Evolutionary conservation across 1,140 invertebrate genomes (phyloP).

Genomic region (Megathymus violae): DNA sequence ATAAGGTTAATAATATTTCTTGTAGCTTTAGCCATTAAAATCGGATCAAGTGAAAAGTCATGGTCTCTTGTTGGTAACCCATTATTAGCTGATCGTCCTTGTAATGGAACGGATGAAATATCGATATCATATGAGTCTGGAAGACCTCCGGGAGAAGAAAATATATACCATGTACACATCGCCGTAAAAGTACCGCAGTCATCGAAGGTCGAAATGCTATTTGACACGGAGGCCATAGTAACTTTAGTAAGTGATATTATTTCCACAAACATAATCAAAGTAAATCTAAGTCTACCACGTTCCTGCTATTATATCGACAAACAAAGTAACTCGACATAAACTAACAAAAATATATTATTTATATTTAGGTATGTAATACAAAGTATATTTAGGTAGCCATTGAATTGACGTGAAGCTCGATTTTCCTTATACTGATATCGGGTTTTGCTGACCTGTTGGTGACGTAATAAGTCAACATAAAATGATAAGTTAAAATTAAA

Average conservation of each 20-base stretch:
- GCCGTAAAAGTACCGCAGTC: background rate
- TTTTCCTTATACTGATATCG: no score
- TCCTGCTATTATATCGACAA: no score
- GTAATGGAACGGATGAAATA: conserved; percentile 2
- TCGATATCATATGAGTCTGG: background rate
- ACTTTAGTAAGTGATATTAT: background rate
- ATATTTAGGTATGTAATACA: no score
- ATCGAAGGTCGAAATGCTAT: background rate
- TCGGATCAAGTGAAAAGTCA: background rate
- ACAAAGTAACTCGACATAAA: no score
- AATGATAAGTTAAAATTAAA: no score
- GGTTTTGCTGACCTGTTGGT: no score
- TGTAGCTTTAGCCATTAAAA: background rate
- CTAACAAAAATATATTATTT: no score
- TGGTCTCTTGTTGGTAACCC: background rate
- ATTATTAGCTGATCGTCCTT: background rate
- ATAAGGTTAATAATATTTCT: background rate
- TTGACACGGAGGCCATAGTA: background rate
- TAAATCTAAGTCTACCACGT: no score
- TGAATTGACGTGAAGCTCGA: no score
- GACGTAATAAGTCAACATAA: no score
- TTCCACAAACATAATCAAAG: no score
- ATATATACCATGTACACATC: background rate
- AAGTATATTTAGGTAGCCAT: no score
- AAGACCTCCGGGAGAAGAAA: background rate